A percentile compares a stretch with the other conserved stretches of the same genome.
phyloP scores from a whole-genome alignment of 2,797 vertebrate species.

The Merluccius polli region DNA sequence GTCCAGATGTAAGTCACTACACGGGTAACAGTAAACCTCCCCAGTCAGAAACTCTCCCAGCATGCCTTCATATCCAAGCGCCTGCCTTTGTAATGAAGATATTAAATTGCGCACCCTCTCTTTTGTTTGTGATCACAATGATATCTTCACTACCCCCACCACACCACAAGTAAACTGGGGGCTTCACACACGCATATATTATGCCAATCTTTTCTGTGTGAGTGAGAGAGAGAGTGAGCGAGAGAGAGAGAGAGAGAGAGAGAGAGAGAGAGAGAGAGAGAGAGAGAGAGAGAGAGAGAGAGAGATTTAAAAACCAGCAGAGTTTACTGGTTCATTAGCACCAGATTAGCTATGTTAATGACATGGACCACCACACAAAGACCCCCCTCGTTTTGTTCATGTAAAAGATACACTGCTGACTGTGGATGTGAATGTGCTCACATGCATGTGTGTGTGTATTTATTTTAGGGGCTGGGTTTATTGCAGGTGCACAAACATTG shows the following conservation, averaged over 20 bases:
- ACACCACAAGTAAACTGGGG: slow-evolving; percentile 67
- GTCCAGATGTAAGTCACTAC: slow-evolving; percentile 8
- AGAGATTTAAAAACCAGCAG: slow-evolving; percentile 63
- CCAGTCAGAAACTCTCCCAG: slow-evolving; percentile 37
- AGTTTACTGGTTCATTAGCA: slow-evolving; percentile 75
- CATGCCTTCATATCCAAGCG: slow-evolving; percentile 37
- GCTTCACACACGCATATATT: slow-evolving; percentile 62
- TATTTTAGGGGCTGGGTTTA: neutral
- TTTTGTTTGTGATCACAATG: slow-evolving; percentile 69
- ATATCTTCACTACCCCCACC: slow-evolving; percentile 64
- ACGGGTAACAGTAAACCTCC: slow-evolving; percentile 21
- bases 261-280: neutral
- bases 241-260: slow-evolving; percentile 21
- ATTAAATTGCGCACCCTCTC: slow-evolving; percentile 51
- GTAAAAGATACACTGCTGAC: slow-evolving; percentile 47
- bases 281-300: slow-evolving; percentile 7
- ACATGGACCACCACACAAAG: slow-evolving; percentile 68
- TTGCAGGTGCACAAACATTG: slow-evolving; percentile 56
- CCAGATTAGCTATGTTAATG: slow-evolving; percentile 79
- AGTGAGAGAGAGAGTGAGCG: slow-evolving; percentile 50
- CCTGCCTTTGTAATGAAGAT: slow-evolving; percentile 62
- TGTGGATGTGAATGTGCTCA: slow-evolving; percentile 15
- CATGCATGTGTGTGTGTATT: slow-evolving; percentile 11
- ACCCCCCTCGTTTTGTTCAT: slow-evolving; percentile 63
- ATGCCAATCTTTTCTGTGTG: slow-evolving; percentile 57